These are phyloP conservation scores for Bathybates hornii DNA, from an alignment of 2,113 vertebrate species.

Conservation along the genomic window DNA sequence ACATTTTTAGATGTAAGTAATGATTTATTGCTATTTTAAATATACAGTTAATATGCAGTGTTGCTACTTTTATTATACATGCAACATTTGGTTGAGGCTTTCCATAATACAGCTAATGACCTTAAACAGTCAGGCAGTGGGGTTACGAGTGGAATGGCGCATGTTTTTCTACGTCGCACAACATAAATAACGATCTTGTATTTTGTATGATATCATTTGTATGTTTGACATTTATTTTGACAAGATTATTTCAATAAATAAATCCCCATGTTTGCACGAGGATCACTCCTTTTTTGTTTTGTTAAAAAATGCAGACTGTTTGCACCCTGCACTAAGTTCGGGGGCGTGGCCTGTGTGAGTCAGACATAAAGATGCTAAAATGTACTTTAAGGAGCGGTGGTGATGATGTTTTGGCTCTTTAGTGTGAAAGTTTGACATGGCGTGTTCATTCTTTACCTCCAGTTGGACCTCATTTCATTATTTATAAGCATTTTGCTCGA, in stretches of 20 bases:
- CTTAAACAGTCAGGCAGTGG: background rate
- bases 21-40: background rate
- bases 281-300: background rate
- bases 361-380: background rate
- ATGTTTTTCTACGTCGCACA: background rate
- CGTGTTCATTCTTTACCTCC: background rate
- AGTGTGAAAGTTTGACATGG: background rate
- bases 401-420: background rate
- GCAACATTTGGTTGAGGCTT: no score
- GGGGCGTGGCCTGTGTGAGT: background rate
- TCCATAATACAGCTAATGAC: background rate
- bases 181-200: background rate
- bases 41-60: background rate
- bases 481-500: background rate
- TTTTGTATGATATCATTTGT: background rate
- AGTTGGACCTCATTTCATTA: background rate
- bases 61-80: background rate
- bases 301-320: background rate
- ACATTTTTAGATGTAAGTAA: no score
- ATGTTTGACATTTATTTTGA: background rate
- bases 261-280: background rate
- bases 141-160: background rate
- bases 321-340: background rate
- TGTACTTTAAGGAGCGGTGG: background rate
- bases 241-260: background rate